These are phyloP conservation scores for Agrochola lota DNA, from an alignment of 2,888 invertebrate species.

Conservation along the genomic window DNA sequence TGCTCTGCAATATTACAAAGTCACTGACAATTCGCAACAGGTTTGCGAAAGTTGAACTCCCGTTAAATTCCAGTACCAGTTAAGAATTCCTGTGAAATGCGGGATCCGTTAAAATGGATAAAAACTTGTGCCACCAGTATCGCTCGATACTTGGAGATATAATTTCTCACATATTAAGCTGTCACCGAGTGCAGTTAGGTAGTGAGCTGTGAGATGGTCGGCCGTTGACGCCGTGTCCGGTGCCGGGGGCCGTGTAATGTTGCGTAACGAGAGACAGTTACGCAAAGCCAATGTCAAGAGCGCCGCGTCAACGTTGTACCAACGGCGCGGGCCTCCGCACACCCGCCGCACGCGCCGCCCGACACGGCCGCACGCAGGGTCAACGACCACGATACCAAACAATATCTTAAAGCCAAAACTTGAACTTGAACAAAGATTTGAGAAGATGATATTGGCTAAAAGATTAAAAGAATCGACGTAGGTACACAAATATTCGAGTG, in stretches of 20 bases:
- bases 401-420: conserved; percentile 68
- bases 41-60: conserved; percentile 67
- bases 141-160: conserved; percentile 57
- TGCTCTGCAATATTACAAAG: conserved; percentile 26
- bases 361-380: conserved; percentile 64
- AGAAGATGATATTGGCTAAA: conserved; percentile 52
- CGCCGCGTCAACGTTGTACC: conserved; percentile 74
- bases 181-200: conserved; percentile 65
- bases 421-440: conserved; percentile 65
- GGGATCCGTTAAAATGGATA: conserved; percentile 70
- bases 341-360: conserved; percentile 33
- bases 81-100: conserved; percentile 63
- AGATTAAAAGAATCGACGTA: conserved; percentile 43
- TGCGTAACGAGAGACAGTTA: conserved; percentile 79
- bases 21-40: conserved; percentile 58
- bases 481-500: conserved; percentile 34
- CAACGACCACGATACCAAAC: conserved; percentile 82
- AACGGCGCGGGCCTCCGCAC: conserved; percentile 40
- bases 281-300: conserved; percentile 87
- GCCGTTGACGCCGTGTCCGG: conserved; percentile 65
- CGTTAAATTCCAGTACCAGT: conserved; percentile 72
- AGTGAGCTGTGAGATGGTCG: conserved; percentile 58
- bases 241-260: conserved; percentile 62
- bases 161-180: conserved; percentile 63
- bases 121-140: conserved; percentile 62